These are phyloP conservation scores for Heterotis niloticus DNA, from an alignment of 2,113 vertebrate genomes.

Conservation along the genomic window DNA sequence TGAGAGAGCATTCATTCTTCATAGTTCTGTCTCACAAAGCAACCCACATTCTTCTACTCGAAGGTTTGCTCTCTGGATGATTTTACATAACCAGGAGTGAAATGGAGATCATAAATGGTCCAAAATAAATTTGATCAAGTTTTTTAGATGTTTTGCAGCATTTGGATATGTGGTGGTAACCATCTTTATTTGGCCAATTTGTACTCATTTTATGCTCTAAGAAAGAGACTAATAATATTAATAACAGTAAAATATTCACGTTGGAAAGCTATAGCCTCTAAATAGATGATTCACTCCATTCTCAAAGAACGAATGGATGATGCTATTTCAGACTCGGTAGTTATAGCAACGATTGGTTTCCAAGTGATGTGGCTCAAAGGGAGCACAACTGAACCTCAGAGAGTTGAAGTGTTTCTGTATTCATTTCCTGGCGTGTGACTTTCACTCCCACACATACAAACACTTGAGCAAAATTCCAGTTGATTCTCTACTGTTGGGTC, in stretches of 20 bases:
- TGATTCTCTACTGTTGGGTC: neutral
- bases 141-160: neutral
- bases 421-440: constrained; percentile 24
- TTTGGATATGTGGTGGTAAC: neutral
- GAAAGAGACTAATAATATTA: neutral
- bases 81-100: neutral
- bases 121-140: neutral
- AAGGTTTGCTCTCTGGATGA: constrained; percentile 3
- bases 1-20: neutral
- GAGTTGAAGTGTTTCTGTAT: constrained; percentile 12
- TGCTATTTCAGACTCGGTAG: constrained; percentile 29
- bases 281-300: constrained; percentile 22
- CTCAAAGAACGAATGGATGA: constrained; percentile 2
- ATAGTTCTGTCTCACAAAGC: neutral
- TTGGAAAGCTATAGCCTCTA: constrained; percentile 1
- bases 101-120: neutral
- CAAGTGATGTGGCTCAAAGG: constrained; percentile 22
- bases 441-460: neutral
- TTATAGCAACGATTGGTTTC: constrained; percentile 30
- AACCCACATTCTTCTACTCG: neutral
- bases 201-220: neutral
- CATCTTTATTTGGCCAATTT: neutral
- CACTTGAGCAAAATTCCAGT: neutral
- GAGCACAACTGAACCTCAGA: constrained; percentile 2
- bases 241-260: neutral